Evolutionary conservation across 35 echinoderm and acorn worm species (phyloP).

Genomic region (Apostichopus californicus): DNA sequence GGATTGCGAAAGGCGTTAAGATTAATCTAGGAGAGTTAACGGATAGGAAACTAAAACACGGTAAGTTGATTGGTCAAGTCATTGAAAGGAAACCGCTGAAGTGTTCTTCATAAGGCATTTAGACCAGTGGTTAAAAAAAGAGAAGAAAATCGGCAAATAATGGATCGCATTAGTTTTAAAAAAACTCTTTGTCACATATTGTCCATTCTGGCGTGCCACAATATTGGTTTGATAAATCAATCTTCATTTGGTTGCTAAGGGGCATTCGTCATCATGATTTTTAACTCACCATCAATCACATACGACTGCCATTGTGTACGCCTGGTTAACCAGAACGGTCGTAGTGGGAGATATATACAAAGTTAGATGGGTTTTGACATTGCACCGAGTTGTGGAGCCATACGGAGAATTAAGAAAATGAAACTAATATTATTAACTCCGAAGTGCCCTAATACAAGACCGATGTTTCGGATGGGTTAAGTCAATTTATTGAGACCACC

Average conservation of each 20-base stretch:
- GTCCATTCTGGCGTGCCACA: conserved; percentile 4
- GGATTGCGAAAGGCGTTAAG: background rate
- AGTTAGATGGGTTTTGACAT: background rate
- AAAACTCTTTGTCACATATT: conserved; percentile 1
- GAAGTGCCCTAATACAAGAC: too few species aligned
- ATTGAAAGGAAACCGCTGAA: too few species aligned
- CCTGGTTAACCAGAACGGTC: background rate
- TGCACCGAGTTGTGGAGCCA: background rate
- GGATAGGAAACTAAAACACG: background rate
- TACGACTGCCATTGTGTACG: background rate
- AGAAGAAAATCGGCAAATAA: background rate
- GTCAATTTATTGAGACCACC: too few species aligned
- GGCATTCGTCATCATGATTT: background rate
- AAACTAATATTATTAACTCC: too few species aligned
- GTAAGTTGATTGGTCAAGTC: background rate
- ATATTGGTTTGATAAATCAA: conserved; percentile 4
- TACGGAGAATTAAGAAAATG: too few species aligned
- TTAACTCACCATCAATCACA: conserved; percentile 3
- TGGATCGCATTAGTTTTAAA: background rate
- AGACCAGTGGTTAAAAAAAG: background rate
- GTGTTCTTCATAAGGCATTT: too few species aligned
- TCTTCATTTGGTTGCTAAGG: background rate
- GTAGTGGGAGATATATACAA: background rate
- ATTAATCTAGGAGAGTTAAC: background rate
- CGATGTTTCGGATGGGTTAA: too few species aligned